Conservation (phyloP, 2,888 invertebrate species). For the Nomada hirtipes region DNA sequence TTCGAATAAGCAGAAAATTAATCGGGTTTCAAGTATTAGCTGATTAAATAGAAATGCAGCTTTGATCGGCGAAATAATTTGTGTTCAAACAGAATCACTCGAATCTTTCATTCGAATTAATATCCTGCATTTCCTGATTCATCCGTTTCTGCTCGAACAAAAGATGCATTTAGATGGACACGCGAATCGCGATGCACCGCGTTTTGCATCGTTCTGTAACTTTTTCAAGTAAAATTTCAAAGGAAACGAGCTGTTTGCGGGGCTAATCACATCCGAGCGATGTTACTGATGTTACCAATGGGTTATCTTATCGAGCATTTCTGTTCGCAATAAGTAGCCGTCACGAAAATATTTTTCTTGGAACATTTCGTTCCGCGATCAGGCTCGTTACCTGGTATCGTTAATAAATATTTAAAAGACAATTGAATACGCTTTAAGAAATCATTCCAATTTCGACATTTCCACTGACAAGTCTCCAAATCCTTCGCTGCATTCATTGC, state of each 20-base stretch:
- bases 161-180: neutral
- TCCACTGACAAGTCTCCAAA: no score
- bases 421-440: no score
- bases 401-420: no score
- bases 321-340: neutral
- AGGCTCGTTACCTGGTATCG: no score
- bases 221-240: constrained; percentile 4
- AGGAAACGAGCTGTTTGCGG: neutral
- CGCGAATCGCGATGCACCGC: neutral
- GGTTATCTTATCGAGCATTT: constrained; percentile 10
- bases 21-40: constrained; percentile 2
- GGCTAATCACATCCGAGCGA: neutral
- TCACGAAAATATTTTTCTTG: neutral
- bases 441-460: no score
- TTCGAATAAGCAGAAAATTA: neutral
- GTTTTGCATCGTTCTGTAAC: neutral
- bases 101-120: no score
- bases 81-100: neutral
- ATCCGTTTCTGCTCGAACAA: neutral
- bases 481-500: no score
- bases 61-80: neutral
- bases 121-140: no score
- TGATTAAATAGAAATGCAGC: neutral
- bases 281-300: neutral
- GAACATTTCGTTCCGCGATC: neutral